A percentile compares a stretch with the other conserved stretches of the same genome.
Evolutionary conservation across 2,888 invertebrate genomes (phyloP).

Genomic region (Alentia gelatinosa): DNA sequence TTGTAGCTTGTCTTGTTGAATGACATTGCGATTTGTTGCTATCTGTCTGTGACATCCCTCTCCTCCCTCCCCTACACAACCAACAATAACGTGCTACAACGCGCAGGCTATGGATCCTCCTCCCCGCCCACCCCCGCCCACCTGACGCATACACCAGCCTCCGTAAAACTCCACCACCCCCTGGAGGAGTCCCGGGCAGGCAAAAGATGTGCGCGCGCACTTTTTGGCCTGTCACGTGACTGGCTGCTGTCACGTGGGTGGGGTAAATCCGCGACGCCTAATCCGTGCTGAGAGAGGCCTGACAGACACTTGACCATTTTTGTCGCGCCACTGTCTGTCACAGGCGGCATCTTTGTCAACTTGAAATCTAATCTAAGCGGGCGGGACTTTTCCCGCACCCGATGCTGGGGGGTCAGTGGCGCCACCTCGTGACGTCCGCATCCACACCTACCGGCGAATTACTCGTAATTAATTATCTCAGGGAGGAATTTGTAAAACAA

Average conservation of each 20-base stretch:
- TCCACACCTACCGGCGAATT: too few species aligned
- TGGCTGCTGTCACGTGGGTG: not conserved
- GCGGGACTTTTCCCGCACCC: not conserved
- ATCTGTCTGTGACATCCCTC: too few species aligned
- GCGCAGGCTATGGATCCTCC: too few species aligned
- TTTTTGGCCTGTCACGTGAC: conserved; percentile 9
- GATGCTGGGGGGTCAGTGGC: too few species aligned
- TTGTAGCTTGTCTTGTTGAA: too few species aligned
- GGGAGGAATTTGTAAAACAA: too few species aligned
- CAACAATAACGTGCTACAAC: too few species aligned
- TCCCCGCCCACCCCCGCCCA: not conserved
- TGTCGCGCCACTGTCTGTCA: conserved; percentile 35
- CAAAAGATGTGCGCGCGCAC: not conserved
- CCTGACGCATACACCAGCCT: not conserved
- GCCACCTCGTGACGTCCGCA: too few species aligned
- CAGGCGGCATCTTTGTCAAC: conserved; percentile 33
- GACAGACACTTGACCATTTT: conserved; percentile 41
- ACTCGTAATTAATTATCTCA: too few species aligned
- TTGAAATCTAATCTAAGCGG: conserved; percentile 34
- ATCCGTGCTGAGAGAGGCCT: conserved; percentile 31
- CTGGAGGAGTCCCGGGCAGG: not conserved
- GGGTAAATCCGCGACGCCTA: conserved; percentile 20
- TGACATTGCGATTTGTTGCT: too few species aligned
- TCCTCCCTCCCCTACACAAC: too few species aligned
- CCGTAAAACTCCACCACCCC: not conserved